Conservation (phyloP, 2,888 invertebrate species). For the Trichopoda pennipes region DNA sequence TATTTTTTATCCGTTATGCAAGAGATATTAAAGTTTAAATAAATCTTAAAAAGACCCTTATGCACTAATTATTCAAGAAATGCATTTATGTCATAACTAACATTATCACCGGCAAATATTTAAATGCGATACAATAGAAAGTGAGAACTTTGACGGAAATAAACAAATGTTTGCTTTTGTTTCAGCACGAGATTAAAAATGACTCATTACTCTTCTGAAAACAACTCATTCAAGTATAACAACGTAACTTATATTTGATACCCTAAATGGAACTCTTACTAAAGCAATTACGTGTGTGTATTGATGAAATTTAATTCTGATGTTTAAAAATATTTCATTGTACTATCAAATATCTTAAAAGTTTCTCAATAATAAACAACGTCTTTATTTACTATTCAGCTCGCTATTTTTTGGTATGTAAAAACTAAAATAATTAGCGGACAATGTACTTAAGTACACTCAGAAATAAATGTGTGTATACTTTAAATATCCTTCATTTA, state of each 20-base stretch:
- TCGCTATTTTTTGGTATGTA: background rate
- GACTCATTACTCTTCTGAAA: constrained; percentile 26
- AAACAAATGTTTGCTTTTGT: constrained; percentile 14
- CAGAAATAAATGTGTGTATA: constrained; percentile 1
- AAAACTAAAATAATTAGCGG: constrained; percentile 14
- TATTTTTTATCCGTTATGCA: no score
- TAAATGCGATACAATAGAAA: constrained; percentile 24
- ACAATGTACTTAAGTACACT: background rate
- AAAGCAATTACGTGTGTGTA: constrained; percentile 9
- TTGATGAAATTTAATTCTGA: background rate
- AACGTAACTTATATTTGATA: constrained; percentile 1
- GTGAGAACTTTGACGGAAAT: constrained; percentile 40
- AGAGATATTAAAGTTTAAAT: no score
- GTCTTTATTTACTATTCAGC: constrained; percentile 1
- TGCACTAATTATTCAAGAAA: background rate
- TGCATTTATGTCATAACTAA: background rate
- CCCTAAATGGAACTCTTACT: constrained; percentile 26
- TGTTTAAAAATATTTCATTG: background rate
- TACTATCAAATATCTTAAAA: constrained; percentile 15
- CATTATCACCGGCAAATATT: background rate
- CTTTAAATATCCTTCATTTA: no score
- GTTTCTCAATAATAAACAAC: constrained; percentile 11
- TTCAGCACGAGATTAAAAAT: constrained; percentile 18
- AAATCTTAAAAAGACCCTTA: no score
- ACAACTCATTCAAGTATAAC: background rate